Evolutionary conservation across 2,797 vertebrate genomes (phyloP).

Genomic region (Rhabdomys pumilio): DNA sequence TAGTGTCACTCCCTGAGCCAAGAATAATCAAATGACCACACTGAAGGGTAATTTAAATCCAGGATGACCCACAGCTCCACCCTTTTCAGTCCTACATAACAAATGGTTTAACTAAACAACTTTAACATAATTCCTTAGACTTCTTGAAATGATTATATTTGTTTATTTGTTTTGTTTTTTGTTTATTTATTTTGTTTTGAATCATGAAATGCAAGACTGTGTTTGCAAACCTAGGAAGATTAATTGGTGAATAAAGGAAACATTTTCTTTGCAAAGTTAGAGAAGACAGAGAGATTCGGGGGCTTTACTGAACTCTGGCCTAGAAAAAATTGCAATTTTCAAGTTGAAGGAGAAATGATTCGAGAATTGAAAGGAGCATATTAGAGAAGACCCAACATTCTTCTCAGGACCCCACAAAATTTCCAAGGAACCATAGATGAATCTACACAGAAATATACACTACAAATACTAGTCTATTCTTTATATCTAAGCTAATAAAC

Average conservation of each 20-base stretch:
- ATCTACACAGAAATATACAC: background rate
- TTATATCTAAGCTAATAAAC: background rate
- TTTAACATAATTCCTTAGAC: background rate
- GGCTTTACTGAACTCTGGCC: too few species aligned
- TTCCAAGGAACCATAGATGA: too few species aligned
- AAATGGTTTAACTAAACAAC: background rate
- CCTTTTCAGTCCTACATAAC: rapidly evolving
- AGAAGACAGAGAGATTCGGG: too few species aligned
- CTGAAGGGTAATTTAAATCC: background rate
- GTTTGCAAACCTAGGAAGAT: background rate
- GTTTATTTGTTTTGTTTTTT: background rate
- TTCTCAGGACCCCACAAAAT: background rate
- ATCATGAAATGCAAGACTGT: background rate
- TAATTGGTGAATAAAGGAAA: background rate
- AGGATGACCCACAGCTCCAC: background rate
- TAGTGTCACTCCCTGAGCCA: too few species aligned
- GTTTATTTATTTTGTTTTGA: background rate
- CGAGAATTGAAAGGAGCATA: background rate
- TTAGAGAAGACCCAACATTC: background rate
- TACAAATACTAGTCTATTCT: background rate
- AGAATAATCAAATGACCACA: too few species aligned
- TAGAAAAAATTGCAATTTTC: background rate
- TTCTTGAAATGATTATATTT: background rate
- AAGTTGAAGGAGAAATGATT: background rate
- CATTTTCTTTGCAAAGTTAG: background rate